Evolutionary conservation across 1,140 invertebrate genomes (phyloP), one percentile per base, ranked within the genome.

Genomic region (Bradynema listronoti): DNA sequence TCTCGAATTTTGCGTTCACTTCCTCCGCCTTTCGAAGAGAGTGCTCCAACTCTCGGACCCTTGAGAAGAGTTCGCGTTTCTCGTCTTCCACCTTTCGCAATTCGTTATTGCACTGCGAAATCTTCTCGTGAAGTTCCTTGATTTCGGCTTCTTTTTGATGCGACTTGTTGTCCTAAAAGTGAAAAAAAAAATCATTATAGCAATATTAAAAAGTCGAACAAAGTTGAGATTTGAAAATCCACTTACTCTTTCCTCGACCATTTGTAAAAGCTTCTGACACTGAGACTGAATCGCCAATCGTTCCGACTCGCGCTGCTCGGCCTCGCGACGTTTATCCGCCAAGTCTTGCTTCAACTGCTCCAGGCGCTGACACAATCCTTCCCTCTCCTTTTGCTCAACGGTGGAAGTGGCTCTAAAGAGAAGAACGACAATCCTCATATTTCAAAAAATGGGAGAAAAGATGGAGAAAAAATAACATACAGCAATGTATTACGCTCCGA

Each of bases 171-270:
- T 66, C 61, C 43, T 61, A 16, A 54, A 64, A 43, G 22, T 6
- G 4, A 59, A 2, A 27, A n/a, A 25, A 11, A 58, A 57, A n/a
- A n/a, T n/a, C n/a, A n/a, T n/a, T n/a, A n/a, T n/a, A n/a, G n/a
- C n/a, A n/a, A n/a, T n/a, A n/a, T n/a, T n/a, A n/a, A n/a, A n/a
- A n/a, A n/a, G n/a, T n/a, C n/a, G n/a, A n/a, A n/a, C n/a, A n/a
- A n/a, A n/a, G n/a, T 19, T 9, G 54, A 63, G 11, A 65, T 5
- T 4, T 19, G 16, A 4, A 36, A 64, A 5, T 27, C 1, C 16
- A 16, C 7, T 55, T 34, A 61, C 59, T 36, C 49, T 63, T 39
- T 63, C 61, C 16, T 63, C 62, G 11, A 63, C 45, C 61, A 63
- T 63, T 24, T 63, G 61, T 29, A 63, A 33, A 16, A 63, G 32